Percentiles rank a stretch among this genome's conserved stretches.
phyloP scores from a whole-genome alignment of 2,888 invertebrate species.

The Drosophila atripex region DNA sequence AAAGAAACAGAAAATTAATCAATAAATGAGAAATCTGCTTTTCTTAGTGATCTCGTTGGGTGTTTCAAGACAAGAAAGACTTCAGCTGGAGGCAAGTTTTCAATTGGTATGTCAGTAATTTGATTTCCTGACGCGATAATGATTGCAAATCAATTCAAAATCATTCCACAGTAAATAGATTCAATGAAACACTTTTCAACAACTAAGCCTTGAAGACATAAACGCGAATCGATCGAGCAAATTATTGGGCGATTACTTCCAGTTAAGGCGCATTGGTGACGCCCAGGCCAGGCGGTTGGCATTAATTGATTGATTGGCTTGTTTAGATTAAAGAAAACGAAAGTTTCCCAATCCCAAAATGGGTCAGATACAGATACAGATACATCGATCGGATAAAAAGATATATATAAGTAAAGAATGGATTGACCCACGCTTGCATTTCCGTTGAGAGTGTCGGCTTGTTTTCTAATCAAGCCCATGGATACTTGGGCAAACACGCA shows the following conservation, averaged over 20 bases:
- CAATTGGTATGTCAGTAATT: slow-evolving; percentile 10
- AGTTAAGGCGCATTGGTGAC: slow-evolving; percentile 50
- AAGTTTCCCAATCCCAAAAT: slow-evolving; percentile 62
- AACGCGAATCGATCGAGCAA: slow-evolving; percentile 69
- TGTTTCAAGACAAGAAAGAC: slow-evolving; percentile 1
- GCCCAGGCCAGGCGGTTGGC: slow-evolving; percentile 55
- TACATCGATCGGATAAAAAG: slow-evolving; percentile 40
- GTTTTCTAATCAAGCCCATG: slow-evolving; percentile 59
- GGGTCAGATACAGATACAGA: slow-evolving; percentile 52
- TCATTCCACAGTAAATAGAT: slow-evolving; percentile 64
- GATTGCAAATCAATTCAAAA: slow-evolving; percentile 67
- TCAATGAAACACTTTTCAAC: slow-evolving; percentile 34
- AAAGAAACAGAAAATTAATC: neutral
- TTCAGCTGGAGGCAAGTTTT: slow-evolving; percentile 5
- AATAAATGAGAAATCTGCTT: slow-evolving; percentile 5
- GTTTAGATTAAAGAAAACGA: slow-evolving; percentile 73
- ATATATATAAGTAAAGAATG: slow-evolving; percentile 37
- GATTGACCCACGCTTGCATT: slow-evolving; percentile 45
- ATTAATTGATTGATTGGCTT: slow-evolving; percentile 77
- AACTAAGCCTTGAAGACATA: slow-evolving; percentile 39
- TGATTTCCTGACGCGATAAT: slow-evolving; percentile 47
- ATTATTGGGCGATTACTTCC: slow-evolving; percentile 64
- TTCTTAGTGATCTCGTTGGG: neutral
- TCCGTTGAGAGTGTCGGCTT: slow-evolving; percentile 40
- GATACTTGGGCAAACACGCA: slow-evolving; percentile 45